phyloP scores from a whole-genome alignment of 2,113 vertebrate species.

The Atherinomorus stipes region DNA sequence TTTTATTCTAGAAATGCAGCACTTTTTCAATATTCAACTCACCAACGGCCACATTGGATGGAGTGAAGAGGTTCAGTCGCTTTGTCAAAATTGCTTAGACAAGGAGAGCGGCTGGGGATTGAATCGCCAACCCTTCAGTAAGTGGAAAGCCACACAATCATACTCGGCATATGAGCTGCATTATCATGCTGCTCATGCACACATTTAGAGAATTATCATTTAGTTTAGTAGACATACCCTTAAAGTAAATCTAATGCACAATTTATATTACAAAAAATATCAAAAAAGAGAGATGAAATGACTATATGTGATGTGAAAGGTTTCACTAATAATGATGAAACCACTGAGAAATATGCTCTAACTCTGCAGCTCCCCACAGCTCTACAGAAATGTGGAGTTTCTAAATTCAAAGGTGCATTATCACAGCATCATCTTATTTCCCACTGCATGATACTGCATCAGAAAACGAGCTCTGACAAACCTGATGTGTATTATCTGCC shows the following conservation, averaged over 20 bases:
- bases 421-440: constrained; percentile 17
- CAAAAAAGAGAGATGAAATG: neutral
- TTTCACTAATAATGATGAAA: constrained; percentile 13
- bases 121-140: too few relatives aligned
- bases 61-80: too few relatives aligned
- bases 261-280: neutral
- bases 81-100: too few relatives aligned
- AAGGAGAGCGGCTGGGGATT: neutral
- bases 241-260: constrained; percentile 8
- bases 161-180: neutral
- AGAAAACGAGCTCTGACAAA: neutral
- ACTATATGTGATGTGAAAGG: constrained; percentile 9
- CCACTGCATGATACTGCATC: constrained; percentile 18
- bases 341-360: neutral
- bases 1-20: neutral
- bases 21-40: too few relatives aligned
- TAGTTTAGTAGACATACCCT: neutral
- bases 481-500: constrained; percentile 2
- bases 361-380: neutral
- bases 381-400: constrained; percentile 8
- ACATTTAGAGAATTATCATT: constrained; percentile 3
- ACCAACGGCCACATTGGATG: too few relatives aligned
- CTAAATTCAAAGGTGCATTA: constrained; percentile 12
- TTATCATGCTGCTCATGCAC: neutral
- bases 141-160: neutral